Conservation (phyloP, 2,797 vertebrate species). For the Enteromius thamalakanensis region DNA sequence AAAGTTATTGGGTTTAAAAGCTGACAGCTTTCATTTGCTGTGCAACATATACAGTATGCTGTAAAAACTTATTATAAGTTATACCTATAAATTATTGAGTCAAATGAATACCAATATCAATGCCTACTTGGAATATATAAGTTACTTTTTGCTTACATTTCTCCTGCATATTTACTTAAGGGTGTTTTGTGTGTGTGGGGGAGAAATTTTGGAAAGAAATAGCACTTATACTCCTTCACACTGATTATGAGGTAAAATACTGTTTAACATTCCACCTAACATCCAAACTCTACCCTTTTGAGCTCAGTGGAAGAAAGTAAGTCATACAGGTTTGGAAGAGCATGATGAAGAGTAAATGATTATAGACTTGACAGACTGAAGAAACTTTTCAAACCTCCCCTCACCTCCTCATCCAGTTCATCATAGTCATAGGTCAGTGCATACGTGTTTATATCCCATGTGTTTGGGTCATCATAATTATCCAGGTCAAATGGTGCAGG, state of each 20-base stretch:
- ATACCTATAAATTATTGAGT: not conserved
- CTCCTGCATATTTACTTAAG: not conserved
- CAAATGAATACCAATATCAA: not conserved
- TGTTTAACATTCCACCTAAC: not conserved
- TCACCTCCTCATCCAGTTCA: conserved; percentile 76
- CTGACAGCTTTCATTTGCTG: not conserved
- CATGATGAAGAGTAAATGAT: not conserved
- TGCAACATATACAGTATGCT: not conserved
- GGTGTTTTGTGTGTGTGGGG: not conserved
- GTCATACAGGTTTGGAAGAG: not conserved
- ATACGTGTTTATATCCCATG: conserved; percentile 72
- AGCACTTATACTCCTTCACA: not conserved
- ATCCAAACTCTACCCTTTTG: not conserved
- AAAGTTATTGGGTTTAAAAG: not conserved
- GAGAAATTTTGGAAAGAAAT: not conserved
- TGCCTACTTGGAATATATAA: not conserved
- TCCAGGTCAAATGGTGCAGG: conserved; percentile 60
- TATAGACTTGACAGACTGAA: not conserved
- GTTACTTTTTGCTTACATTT: not conserved
- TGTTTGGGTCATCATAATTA: conserved; percentile 68
- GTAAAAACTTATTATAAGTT: too few relatives aligned
- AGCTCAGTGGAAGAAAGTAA: not conserved
- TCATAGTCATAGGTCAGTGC: conserved; percentile 75
- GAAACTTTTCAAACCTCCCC: not conserved
- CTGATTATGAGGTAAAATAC: not conserved